phyloP scores from a whole-genome alignment of 2,888 invertebrate genomes.

The Lasioglossum marginatum region DNA sequence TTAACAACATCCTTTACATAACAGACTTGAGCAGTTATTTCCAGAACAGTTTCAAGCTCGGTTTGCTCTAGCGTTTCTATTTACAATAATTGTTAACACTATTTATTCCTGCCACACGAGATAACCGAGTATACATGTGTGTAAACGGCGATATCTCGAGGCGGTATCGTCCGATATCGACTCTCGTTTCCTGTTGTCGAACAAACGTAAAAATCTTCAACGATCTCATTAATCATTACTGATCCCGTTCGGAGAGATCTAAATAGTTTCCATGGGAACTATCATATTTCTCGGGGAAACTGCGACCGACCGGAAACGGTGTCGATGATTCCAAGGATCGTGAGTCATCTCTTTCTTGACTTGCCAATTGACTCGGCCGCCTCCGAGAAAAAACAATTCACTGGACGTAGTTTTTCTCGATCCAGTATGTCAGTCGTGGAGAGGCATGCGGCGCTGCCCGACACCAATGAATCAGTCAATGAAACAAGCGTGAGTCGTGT shows the following conservation, averaged over 20 bases:
- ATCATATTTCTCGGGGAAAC: not conserved
- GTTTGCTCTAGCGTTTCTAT: not conserved
- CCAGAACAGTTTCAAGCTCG: not conserved
- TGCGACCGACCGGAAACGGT: conserved; percentile 59
- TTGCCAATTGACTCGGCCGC: conserved; percentile 15
- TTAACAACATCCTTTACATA: not conserved
- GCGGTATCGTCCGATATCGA: conserved; percentile 32
- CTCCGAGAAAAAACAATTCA: conserved; percentile 20
- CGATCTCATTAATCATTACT: conserved; percentile 32
- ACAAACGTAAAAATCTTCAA: conserved; percentile 5
- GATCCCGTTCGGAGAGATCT: not conserved
- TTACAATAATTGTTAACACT: not conserved
- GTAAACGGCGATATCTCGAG: conserved; percentile 2
- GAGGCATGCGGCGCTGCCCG: conserved; percentile 15
- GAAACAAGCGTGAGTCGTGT: conserved; percentile 39
- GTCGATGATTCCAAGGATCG: conserved; percentile 37
- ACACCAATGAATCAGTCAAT: conserved; percentile 57
- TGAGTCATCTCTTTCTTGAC: conserved; percentile 56
- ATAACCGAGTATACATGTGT: not conserved
- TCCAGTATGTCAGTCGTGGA: conserved; percentile 4
- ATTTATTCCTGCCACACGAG: conserved; percentile 2
- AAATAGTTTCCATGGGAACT: not conserved
- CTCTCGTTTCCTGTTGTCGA: conserved; percentile 18
- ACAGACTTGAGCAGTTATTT: not conserved
- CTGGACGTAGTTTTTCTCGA: conserved; percentile 34